phyloP scores from a whole-genome alignment of 2,797 vertebrate genomes.

The Eurystomus glaucurus region DNA sequence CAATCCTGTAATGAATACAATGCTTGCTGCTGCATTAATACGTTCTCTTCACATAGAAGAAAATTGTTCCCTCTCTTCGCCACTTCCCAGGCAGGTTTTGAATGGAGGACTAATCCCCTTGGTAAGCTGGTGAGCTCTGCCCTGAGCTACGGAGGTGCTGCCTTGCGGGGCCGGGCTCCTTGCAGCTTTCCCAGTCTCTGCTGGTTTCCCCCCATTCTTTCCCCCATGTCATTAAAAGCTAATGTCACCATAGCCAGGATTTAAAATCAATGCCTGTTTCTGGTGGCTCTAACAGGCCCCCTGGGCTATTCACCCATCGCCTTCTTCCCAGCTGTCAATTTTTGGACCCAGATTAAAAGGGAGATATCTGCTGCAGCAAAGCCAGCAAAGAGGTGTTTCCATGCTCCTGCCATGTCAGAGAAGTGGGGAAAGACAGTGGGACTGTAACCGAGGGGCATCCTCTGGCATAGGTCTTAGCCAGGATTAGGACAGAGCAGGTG shows the following conservation, averaged over 20 bases:
- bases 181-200: not conserved
- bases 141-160: not conserved
- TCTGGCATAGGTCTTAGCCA: accelerated
- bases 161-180: not conserved
- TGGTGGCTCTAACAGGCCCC: not conserved
- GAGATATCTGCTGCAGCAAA: not conserved
- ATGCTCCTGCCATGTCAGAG: not conserved
- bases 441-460: not conserved
- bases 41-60: constrained; percentile 18
- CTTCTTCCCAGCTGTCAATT: not conserved
- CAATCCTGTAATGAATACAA: constrained; percentile 72
- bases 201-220: not conserved
- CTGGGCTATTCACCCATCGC: not conserved
- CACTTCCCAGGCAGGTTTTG: constrained; percentile 47
- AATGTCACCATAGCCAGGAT: not conserved
- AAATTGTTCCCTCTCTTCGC: constrained; percentile 20
- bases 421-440: not conserved
- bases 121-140: constrained; percentile 8
- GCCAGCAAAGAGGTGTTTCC: accelerated
- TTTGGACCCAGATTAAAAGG: not conserved
- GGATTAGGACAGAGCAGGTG: not conserved
- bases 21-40: constrained; percentile 50
- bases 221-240: not conserved
- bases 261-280: not conserved
- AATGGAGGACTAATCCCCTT: constrained; percentile 50